Evolutionary conservation across 2,113 vertebrate genomes (phyloP).

Genomic region (mouse (Mus musculus)): GRCm39 chr17:29203001-29203500

Average conservation of each 20-base stretch:
- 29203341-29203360: conserved; percentile 65
- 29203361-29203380: conserved; percentile 51
- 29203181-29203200: conserved; percentile 66
- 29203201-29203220: conserved; percentile 62
- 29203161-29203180: conserved; percentile 97
- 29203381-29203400: conserved; percentile 51
- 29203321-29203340: background rate
- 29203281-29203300: conserved; percentile 63
- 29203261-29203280: conserved; percentile 51
- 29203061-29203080: conserved; percentile 99
- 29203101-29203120: conserved; percentile 99
- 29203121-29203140: conserved; percentile 98
- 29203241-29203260: conserved; percentile 64
- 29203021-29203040: conserved; percentile 66
- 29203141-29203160: conserved; percentile 97
- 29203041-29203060: conserved; percentile 94
- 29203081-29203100: conserved; percentile 99
- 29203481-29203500: background rate
- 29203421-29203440: conserved; percentile 29
- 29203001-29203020: conserved; percentile 65
- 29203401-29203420: conserved; percentile 38
- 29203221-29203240: conserved; percentile 62
- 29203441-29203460: conserved; percentile 39
- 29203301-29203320: conserved; percentile 66
- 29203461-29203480: background rate